phyloP scores from a whole-genome alignment of 2,113 vertebrate genomes.

The Neolamprologus ventralis region DNA sequence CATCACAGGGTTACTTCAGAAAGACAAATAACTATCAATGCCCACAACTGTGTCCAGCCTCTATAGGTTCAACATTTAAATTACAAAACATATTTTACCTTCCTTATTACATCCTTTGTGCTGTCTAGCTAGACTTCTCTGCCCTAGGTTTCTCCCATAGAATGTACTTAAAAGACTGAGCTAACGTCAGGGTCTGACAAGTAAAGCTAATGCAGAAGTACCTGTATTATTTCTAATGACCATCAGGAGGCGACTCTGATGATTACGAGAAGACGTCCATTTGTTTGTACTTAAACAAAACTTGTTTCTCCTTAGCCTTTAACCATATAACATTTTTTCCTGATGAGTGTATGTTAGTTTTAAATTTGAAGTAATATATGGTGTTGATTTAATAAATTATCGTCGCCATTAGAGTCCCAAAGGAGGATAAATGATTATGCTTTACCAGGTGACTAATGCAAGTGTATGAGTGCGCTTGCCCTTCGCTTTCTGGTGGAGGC shows the following conservation, averaged over 20 bases:
- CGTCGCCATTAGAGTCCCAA: not conserved
- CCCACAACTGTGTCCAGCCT: not conserved
- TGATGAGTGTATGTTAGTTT: not conserved
- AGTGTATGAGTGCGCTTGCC: not conserved
- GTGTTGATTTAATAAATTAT: not conserved
- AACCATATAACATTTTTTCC: not conserved
- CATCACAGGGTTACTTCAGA: not conserved
- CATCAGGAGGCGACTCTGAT: not conserved
- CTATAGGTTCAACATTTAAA: not conserved
- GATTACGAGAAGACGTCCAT: not conserved
- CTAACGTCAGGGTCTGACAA: not conserved
- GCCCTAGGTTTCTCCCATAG: not conserved
- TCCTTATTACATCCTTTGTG: not conserved
- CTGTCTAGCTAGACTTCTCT: not conserved
- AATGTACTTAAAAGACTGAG: not conserved
- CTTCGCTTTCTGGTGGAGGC: not conserved
- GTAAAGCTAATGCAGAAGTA: not conserved
- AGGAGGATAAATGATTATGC: not conserved
- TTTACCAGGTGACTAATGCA: not conserved
- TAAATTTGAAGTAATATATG: not conserved
- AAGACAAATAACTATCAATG: not conserved
- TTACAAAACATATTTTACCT: not conserved
- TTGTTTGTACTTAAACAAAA: not conserved
- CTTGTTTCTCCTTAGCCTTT: not conserved
- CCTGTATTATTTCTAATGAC: not conserved